Conservation (phyloP, 2,888 invertebrate genomes). For the Tetragonula carbonaria region DNA sequence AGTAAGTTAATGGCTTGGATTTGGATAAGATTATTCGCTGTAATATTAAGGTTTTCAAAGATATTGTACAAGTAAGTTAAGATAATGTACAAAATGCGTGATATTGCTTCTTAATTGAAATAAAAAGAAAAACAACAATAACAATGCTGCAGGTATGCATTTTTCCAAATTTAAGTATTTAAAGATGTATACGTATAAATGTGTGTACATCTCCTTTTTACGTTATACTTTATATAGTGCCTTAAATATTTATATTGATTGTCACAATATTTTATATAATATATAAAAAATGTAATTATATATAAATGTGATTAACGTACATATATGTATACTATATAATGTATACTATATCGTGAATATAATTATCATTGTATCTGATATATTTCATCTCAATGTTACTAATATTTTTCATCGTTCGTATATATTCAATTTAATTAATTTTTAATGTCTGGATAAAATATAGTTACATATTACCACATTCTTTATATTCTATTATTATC, state of each 20-base stretch:
- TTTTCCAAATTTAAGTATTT: conserved; percentile 37
- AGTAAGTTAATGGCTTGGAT: conserved; percentile 67
- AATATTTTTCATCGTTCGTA: not conserved
- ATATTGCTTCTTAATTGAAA: conserved; percentile 6
- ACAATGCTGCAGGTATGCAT: conserved; percentile 21
- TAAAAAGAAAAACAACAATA: not conserved
- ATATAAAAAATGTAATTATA: conserved; percentile 19
- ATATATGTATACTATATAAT: not conserved
- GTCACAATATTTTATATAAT: conserved; percentile 39
- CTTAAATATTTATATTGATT: conserved; percentile 42
- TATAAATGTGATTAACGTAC: not conserved
- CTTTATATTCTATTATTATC: conserved; percentile 10
- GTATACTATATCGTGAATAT: not conserved
- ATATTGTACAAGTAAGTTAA: not conserved
- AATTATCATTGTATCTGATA: conserved; percentile 3
- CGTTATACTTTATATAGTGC: conserved; percentile 36
- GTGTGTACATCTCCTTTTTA: conserved; percentile 21
- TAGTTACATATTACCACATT: conserved; percentile 2
- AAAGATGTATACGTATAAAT: conserved; percentile 24
- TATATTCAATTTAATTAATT: not conserved
- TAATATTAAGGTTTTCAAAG: not conserved
- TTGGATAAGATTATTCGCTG: not conserved
- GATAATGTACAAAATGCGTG: not conserved
- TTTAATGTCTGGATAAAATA: conserved; percentile 16
- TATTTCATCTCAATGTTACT: conserved; percentile 7